A percentile compares a stretch with the other conserved stretches of the same genome.
phyloP scores from a whole-genome alignment of 2,797 vertebrate genomes.

The Acrossocheilus fasciatus region DNA sequence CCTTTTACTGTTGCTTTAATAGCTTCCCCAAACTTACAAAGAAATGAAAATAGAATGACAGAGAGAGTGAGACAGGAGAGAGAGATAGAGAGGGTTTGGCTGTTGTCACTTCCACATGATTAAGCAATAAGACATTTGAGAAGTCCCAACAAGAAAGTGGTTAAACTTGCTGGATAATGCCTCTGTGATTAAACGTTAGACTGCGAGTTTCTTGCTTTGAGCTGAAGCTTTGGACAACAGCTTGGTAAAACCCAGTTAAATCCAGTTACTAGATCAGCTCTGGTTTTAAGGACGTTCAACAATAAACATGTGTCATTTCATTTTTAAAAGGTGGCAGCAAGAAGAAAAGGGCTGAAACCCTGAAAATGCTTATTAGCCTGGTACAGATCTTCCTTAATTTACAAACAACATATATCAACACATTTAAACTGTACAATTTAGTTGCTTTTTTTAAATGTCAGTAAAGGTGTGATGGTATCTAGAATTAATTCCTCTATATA shows the following conservation, averaged over 20 bases:
- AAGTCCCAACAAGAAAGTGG: conserved; percentile 88
- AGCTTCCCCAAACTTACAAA: conserved; percentile 88
- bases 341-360: neutral
- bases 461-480: neutral
- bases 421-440: neutral
- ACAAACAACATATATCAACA: neutral
- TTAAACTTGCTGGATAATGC: conserved; percentile 88
- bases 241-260: conserved; percentile 13
- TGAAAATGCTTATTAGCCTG: neutral
- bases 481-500: conserved; percentile 33
- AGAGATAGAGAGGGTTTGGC: conserved; percentile 77
- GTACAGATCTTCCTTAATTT: neutral
- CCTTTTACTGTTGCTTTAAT: conserved; percentile 96
- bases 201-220: conserved; percentile 42
- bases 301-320: neutral
- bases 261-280: conserved; percentile 5
- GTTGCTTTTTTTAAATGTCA: neutral
- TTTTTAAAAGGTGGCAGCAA: neutral
- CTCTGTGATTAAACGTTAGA: conserved; percentile 68
- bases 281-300: neutral
- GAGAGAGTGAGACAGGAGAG: conserved; percentile 63
- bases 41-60: conserved; percentile 84
- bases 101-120: conserved; percentile 93
- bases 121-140: conserved; percentile 94
- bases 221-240: conserved; percentile 4